Evolutionary conservation across 2,797 vertebrate genomes (phyloP).

Genomic region (Octomys mimax): DNA sequence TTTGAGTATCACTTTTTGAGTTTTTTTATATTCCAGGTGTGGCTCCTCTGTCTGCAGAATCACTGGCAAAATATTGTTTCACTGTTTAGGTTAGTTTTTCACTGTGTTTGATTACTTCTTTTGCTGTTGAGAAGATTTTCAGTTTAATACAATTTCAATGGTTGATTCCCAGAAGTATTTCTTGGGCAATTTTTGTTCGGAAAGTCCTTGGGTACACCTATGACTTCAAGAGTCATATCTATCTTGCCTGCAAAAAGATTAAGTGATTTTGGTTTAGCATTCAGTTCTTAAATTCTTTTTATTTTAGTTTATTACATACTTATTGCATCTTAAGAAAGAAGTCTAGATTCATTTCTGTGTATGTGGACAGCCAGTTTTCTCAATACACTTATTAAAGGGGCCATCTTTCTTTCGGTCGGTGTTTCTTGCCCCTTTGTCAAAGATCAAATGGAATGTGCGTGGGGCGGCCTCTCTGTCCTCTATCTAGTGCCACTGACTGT

Average conservation of each 20-base stretch:
- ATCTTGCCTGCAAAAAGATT: background rate
- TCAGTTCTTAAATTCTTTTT: background rate
- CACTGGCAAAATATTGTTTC: background rate
- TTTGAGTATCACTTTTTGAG: background rate
- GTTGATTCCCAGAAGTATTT: background rate
- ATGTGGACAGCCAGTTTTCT: background rate
- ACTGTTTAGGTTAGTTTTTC: background rate
- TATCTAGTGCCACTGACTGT: background rate
- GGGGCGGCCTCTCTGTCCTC: background rate
- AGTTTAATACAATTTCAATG: background rate
- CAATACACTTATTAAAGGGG: background rate
- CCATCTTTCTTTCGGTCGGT: background rate
- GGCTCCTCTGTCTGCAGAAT: background rate
- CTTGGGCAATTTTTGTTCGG: background rate
- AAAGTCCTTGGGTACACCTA: background rate
- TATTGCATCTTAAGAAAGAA: background rate
- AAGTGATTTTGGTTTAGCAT: background rate
- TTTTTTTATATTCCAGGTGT: background rate
- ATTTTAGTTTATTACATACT: background rate
- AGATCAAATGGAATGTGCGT: background rate
- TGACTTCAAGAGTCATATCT: background rate
- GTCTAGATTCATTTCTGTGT: background rate
- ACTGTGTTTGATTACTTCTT: background rate
- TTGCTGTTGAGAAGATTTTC: background rate
- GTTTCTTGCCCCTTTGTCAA: background rate